Evolutionary conservation across 2,888 invertebrate genomes (phyloP), one percentile per base, ranked within the genome.

Genomic region (Oscheius sp.): DNA sequence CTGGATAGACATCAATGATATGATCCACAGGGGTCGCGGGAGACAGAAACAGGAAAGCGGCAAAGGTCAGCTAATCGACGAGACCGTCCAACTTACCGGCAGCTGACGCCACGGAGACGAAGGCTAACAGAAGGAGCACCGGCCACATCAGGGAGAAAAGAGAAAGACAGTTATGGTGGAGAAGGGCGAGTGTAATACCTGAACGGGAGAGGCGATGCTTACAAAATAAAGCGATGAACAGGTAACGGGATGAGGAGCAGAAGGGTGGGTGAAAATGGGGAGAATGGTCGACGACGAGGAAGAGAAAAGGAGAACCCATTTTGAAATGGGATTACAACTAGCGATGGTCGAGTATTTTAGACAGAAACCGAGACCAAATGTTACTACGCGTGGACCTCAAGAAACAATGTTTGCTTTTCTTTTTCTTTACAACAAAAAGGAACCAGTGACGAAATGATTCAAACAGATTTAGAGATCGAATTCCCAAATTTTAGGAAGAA

Each of bases 31-130:
- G 63, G 25, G 21, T 25, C 43, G 45, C n/a, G 63, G 9, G 61
- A 61, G 35, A 41, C 18, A 18, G 61, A 18, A 35, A 43, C 61
- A 61, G 61, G 61, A 45, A 18, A 45, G 63, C 23, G 12, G 58
- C 43, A 63, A 45, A 63, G 63, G 63, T 45, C 63, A 63, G 21
- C 35, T 35, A 35, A n/a, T 25, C 45, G 45, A 45, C 43, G 46
- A 23, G 43, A 21, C 9, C 35, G 35, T 6, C 35, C 29, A 23
- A 52, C 66, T 52, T n/a, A 66, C 66, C 29, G 25, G 66, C 66
- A 27, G 66, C 52, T 0, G 66, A 66, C n/a, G 35, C 41, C 21
- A 45, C 18, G 7, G 18, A 27, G 27, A 29, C 16, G 27, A 18
- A 23, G 21, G 35, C 16, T n/a, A 52, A 27, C 27, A 21, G 49